A percentile compares a stretch with the other conserved stretches of the same genome.
phyloP scores from a whole-genome alignment of 2,797 vertebrate species.

The Thaleichthys pacificus region DNA sequence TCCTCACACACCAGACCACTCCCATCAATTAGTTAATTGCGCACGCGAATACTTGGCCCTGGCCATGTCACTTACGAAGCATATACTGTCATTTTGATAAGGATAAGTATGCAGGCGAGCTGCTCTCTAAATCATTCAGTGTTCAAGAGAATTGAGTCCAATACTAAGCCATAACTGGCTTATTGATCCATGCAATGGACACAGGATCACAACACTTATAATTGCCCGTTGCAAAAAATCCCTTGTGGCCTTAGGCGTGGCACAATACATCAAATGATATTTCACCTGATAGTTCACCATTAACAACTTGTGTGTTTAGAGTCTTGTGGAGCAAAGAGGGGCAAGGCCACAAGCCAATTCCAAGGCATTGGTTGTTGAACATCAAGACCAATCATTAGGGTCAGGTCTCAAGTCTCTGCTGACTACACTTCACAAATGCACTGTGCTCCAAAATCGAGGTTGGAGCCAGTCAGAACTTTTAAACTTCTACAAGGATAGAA shows the following conservation, averaged over 20 bases:
- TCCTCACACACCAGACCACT: constrained; percentile 34
- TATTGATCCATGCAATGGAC: constrained; percentile 7
- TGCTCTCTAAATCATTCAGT: constrained; percentile 29
- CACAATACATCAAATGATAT: background rate
- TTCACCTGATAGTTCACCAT: background rate
- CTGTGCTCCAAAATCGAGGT: background rate
- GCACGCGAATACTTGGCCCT: constrained; percentile 38
- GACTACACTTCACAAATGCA: constrained; percentile 9
- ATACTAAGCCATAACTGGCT: constrained; percentile 6
- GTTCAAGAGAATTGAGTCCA: constrained; percentile 19
- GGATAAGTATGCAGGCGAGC: constrained; percentile 37
- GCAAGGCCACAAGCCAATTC: background rate
- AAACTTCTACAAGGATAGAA: constrained; percentile 48
- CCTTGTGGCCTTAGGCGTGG: background rate
- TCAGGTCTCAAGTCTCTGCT: constrained; percentile 19
- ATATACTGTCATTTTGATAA: constrained; percentile 29
- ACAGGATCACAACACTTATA: background rate
- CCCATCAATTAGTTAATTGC: constrained; percentile 45
- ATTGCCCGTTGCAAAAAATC: background rate
- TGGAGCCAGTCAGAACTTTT: constrained; percentile 26
- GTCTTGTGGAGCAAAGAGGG: background rate
- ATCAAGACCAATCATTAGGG: constrained; percentile 28
- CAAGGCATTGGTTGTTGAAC: constrained; percentile 29
- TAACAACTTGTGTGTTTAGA: background rate
- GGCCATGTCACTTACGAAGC: constrained; percentile 30